These are phyloP conservation scores for Tineola bisselliella DNA, from an alignment of 2,888 invertebrate species.

Conservation along the genomic window DNA sequence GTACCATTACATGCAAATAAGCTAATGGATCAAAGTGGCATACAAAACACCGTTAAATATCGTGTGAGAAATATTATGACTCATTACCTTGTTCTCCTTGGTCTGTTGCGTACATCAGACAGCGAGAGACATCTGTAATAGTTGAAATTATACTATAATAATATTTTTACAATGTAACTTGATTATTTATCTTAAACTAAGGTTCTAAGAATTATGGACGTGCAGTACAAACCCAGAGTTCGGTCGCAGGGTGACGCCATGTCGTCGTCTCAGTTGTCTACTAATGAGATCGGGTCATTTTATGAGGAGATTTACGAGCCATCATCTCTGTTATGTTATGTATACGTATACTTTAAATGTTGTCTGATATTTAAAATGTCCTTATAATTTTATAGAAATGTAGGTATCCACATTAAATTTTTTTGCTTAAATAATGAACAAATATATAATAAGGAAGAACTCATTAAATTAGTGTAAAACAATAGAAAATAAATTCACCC, in stretches of 20 bases:
- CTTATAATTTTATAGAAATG: too few relatives aligned
- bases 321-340: slow-evolving; percentile 12
- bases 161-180: not conserved
- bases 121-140: not conserved
- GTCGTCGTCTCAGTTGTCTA: not conserved
- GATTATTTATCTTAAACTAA: not conserved
- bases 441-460: too few relatives aligned
- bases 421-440: too few relatives aligned
- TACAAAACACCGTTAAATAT: not conserved
- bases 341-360: slow-evolving; percentile 14
- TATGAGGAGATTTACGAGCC: slow-evolving; percentile 38
- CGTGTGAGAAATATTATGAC: not conserved
- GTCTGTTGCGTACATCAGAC: not conserved
- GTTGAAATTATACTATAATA: not conserved
- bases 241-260: not conserved
- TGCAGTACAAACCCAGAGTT: not conserved
- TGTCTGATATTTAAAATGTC: slow-evolving; percentile 14
- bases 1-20: slow-evolving; percentile 1
- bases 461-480: not conserved
- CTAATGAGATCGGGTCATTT: slow-evolving; percentile 20
- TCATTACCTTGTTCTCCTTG: slow-evolving; percentile 3
- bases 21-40: not conserved
- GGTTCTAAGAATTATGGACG: too few relatives aligned
- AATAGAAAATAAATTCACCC: not conserved
- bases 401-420: too few relatives aligned